phyloP scores from a whole-genome alignment of 2,113 vertebrate genomes.

The Hassar affinis region DNA sequence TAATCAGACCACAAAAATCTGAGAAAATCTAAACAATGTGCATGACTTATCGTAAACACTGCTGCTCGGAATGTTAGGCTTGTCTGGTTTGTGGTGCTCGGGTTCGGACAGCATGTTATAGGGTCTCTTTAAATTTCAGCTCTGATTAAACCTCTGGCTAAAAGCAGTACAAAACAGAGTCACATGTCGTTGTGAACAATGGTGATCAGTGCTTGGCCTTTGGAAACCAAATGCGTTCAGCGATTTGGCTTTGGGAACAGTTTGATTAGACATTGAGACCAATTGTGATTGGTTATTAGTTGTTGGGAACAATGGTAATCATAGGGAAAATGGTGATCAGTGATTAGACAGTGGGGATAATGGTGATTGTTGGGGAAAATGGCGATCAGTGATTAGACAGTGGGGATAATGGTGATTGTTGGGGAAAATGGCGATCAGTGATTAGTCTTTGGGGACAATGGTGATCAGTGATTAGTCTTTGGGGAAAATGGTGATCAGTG shows the following conservation, averaged over 20 bases:
- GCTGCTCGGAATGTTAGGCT: background rate
- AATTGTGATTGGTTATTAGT: background rate
- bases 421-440: background rate
- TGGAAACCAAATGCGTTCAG: background rate
- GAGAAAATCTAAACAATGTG: background rate
- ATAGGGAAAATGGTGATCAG: too few species aligned
- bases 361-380: background rate
- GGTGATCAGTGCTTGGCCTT: background rate
- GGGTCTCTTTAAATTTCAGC: background rate
- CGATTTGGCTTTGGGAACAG: background rate
- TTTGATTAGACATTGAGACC: background rate
- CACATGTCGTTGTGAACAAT: background rate
- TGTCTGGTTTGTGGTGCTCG: background rate
- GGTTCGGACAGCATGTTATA: background rate
- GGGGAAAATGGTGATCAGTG: background rate
- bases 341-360: too few species aligned
- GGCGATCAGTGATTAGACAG: background rate
- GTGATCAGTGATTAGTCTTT: background rate
- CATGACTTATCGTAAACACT: background rate
- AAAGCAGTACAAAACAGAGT: background rate
- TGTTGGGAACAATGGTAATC: background rate
- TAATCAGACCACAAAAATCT: background rate
- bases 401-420: too few species aligned
- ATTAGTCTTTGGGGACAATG: background rate
- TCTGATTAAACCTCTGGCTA: background rate